Evolutionary conservation across 2,888 invertebrate species (phyloP).

Genomic region (Drosophila lutescens): DNA sequence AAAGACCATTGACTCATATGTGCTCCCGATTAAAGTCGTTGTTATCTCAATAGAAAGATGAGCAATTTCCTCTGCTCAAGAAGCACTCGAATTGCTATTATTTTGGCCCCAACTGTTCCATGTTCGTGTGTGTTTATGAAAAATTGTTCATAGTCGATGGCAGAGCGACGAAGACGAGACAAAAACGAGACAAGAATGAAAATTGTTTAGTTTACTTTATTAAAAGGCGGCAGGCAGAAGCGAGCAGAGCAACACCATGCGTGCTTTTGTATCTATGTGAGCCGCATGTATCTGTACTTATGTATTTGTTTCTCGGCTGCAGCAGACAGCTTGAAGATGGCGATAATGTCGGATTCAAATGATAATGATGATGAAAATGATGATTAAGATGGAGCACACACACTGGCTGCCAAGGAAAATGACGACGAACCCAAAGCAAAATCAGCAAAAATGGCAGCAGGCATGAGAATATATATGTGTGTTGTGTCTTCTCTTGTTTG

Average conservation of each 20-base stretch:
- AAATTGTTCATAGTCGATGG: slow-evolving; percentile 58
- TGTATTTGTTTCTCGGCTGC: slow-evolving; percentile 34
- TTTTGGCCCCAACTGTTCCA: slow-evolving; percentile 32
- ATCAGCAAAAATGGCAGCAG: slow-evolving; percentile 52
- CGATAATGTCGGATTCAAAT: slow-evolving; percentile 48
- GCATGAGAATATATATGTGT: slow-evolving; percentile 46
- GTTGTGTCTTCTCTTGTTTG: slow-evolving; percentile 46
- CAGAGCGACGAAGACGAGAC: slow-evolving; percentile 62
- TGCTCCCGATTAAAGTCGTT: not conserved
- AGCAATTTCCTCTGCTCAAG: not conserved
- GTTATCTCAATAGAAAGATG: not conserved
- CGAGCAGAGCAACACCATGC: slow-evolving; percentile 34
- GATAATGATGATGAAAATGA: slow-evolving; percentile 51
- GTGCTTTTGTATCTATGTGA: slow-evolving; percentile 37
- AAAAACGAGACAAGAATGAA: slow-evolving; percentile 80
- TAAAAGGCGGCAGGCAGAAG: slow-evolving; percentile 64
- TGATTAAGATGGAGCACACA: slow-evolving; percentile 69
- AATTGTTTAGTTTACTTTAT: slow-evolving; percentile 80
- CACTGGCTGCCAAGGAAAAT: slow-evolving; percentile 51
- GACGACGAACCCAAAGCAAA: slow-evolving; percentile 42
- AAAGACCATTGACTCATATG: not conserved
- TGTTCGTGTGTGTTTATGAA: slow-evolving; percentile 31
- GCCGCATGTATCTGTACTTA: slow-evolving; percentile 4
- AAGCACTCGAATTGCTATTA: slow-evolving; percentile 3
- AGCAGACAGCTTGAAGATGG: slow-evolving; percentile 56